A percentile compares a stretch with the other conserved stretches of the same genome.
These are phyloP conservation scores for Taenaris catops DNA, from an alignment of 2,888 invertebrate genomes.

Conservation along the genomic window DNA sequence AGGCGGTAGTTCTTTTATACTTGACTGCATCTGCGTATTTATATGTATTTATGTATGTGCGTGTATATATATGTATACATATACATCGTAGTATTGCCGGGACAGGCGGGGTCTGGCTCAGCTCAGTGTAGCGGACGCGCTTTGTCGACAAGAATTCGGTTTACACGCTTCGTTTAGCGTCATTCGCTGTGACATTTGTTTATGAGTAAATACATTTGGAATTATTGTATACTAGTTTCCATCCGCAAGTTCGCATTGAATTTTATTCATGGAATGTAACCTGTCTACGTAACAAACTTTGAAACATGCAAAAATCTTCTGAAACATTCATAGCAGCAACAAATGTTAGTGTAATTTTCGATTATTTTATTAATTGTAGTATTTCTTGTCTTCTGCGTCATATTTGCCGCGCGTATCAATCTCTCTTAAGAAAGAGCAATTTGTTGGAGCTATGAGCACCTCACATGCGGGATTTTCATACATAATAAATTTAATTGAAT, in stretches of 20 bases:
- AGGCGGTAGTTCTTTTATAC: too few relatives aligned
- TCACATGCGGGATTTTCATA: slow-evolving; percentile 71
- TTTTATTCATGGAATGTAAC: too few relatives aligned
- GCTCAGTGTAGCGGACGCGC: slow-evolving; percentile 52
- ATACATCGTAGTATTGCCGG: slow-evolving; percentile 48
- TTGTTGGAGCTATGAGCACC: slow-evolving; percentile 66
- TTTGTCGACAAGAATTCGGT: slow-evolving; percentile 56
- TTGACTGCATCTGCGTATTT: too few relatives aligned
- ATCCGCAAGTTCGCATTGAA: too few relatives aligned
- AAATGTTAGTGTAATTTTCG: too few relatives aligned
- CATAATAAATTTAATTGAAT: slow-evolving; percentile 80
- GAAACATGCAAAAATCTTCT: too few relatives aligned
- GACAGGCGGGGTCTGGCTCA: slow-evolving; percentile 56
- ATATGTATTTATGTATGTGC: too few relatives aligned
- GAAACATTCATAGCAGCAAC: too few relatives aligned
- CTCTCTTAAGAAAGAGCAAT: slow-evolving; percentile 34
- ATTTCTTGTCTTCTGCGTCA: too few relatives aligned
- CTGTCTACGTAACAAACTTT: too few relatives aligned
- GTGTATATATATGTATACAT: too few relatives aligned
- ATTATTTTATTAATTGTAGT: too few relatives aligned
- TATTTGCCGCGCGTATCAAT: slow-evolving; percentile 19
- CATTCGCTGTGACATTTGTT: slow-evolving; percentile 63
- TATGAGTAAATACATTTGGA: slow-evolving; percentile 23
- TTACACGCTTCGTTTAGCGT: slow-evolving; percentile 49
- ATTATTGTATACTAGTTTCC: slow-evolving; percentile 8